Percentiles rank a stretch among this genome's conserved stretches.
phyloP scores from a whole-genome alignment of 2,797 vertebrate genomes.

The Coregonus sp. region DNA sequence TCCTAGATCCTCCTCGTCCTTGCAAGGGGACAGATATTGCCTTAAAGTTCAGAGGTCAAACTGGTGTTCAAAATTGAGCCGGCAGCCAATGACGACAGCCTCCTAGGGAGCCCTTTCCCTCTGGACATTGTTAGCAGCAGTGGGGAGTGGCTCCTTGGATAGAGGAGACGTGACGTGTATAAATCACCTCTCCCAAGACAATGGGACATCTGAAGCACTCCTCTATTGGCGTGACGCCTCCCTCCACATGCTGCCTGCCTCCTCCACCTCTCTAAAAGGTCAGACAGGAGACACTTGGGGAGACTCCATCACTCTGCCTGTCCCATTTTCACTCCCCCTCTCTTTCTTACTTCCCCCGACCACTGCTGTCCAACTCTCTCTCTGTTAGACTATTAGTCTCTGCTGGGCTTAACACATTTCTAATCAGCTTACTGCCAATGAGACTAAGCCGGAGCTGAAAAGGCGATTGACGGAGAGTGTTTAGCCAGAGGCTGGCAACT shows the following conservation, averaged over 20 bases:
- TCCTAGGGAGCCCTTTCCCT: slow-evolving; percentile 52
- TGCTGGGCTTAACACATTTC: slow-evolving; percentile 68
- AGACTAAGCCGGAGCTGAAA: slow-evolving; percentile 67
- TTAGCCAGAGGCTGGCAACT: slow-evolving; percentile 65
- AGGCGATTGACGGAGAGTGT: slow-evolving; percentile 62
- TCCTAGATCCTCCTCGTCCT: neutral
- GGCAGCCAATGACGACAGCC: slow-evolving; percentile 35
- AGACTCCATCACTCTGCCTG: neutral
- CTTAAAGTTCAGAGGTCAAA: slow-evolving; percentile 61
- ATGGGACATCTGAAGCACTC: slow-evolving; percentile 45
- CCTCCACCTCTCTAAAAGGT: slow-evolving; percentile 41
- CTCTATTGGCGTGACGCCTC: slow-evolving; percentile 9
- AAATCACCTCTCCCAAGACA: slow-evolving; percentile 66
- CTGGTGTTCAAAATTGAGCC: slow-evolving; percentile 31
- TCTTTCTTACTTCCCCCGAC: neutral
- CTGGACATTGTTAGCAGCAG: slow-evolving; percentile 66
- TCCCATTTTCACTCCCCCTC: slow-evolving; percentile 13
- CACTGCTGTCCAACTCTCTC: slow-evolving; percentile 2
- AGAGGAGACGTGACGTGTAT: slow-evolving; percentile 37
- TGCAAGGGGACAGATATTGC: neutral
- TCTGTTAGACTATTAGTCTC: slow-evolving; percentile 61
- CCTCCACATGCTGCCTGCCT: slow-evolving; percentile 2
- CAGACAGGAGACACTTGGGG: slow-evolving; percentile 32
- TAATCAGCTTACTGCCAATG: slow-evolving; percentile 73
- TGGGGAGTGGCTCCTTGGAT: slow-evolving; percentile 75